Conservation (phyloP, 2,888 invertebrate species). For the Hyposoter dolosus region DNA sequence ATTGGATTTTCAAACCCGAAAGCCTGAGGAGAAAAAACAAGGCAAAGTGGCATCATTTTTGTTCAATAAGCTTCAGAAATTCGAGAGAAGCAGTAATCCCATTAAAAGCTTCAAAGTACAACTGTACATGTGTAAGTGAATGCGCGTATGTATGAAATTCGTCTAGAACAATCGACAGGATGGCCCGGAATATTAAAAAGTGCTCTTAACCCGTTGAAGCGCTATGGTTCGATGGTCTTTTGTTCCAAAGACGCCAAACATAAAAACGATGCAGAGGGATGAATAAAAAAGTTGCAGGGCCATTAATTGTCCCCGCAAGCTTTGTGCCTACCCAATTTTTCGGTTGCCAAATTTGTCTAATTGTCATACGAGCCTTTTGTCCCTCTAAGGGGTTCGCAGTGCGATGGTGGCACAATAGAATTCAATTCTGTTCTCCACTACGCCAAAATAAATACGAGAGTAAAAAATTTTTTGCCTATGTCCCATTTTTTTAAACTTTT, state of each 20-base stretch:
- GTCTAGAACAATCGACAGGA: conserved; percentile 41
- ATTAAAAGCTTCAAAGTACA: not conserved
- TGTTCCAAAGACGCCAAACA: conserved; percentile 43
- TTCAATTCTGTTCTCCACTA: not conserved
- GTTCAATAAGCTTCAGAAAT: not conserved
- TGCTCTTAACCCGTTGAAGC: conserved; percentile 7
- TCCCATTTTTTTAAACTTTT: not conserved
- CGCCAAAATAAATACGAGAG: conserved; percentile 15
- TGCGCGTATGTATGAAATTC: conserved; percentile 28
- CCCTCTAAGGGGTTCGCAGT: not conserved
- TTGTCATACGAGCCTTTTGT: conserved; percentile 50
- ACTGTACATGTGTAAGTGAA: not conserved
- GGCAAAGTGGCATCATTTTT: not conserved
- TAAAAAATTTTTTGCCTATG: not conserved
- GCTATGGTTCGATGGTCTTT: conserved; percentile 18
- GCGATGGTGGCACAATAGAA: conserved; percentile 6
- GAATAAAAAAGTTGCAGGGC: conserved; percentile 2
- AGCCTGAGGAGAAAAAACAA: not conserved
- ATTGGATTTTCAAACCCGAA: too few relatives aligned
- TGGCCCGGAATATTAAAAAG: conserved; percentile 52
- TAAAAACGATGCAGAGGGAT: not conserved
- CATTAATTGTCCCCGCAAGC: conserved; percentile 57
- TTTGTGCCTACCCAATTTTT: conserved; percentile 42
- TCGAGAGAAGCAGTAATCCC: not conserved
- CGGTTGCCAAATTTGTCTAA: conserved; percentile 50